Conservation (phyloP, 2,888 invertebrate species). For the Dichetophora obliterata region DNA sequence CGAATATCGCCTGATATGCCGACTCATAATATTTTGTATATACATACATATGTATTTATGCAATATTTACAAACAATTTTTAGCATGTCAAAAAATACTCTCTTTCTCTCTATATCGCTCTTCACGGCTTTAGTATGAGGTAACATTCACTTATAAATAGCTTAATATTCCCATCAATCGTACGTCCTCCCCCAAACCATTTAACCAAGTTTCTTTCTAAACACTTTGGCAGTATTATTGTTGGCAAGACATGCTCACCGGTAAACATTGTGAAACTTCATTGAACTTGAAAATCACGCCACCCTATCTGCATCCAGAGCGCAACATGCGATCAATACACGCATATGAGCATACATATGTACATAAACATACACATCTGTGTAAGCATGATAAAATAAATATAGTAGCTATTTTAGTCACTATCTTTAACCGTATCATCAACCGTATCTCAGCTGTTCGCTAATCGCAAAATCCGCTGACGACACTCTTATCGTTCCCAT, state of each 20-base stretch:
- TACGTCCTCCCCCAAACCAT: too few species aligned
- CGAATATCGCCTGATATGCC: constrained; percentile 42
- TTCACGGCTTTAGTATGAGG: background rate
- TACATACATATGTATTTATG: background rate
- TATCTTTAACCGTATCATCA: too few species aligned
- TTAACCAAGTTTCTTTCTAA: too few species aligned
- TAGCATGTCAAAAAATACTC: background rate
- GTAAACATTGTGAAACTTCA: constrained; percentile 50
- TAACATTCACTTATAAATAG: too few species aligned
- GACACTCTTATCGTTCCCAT: too few species aligned
- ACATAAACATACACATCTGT: background rate
- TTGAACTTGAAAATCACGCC: constrained; percentile 70
- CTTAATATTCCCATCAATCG: too few species aligned
- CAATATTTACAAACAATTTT: background rate
- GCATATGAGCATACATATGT: background rate
- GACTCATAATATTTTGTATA: background rate
- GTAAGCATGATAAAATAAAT: too few species aligned
- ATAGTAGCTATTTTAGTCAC: too few species aligned
- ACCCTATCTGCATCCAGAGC: constrained; percentile 57
- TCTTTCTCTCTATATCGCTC: background rate
- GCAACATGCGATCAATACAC: constrained; percentile 19
- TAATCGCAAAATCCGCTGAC: too few species aligned
- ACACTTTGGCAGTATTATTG: constrained; percentile 8
- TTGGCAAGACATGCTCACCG: constrained; percentile 3
- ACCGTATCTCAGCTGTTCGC: too few species aligned